These are phyloP conservation scores for Hormaphis cornu DNA, from an alignment of 1,140 invertebrate species.

Conservation along the genomic window DNA sequence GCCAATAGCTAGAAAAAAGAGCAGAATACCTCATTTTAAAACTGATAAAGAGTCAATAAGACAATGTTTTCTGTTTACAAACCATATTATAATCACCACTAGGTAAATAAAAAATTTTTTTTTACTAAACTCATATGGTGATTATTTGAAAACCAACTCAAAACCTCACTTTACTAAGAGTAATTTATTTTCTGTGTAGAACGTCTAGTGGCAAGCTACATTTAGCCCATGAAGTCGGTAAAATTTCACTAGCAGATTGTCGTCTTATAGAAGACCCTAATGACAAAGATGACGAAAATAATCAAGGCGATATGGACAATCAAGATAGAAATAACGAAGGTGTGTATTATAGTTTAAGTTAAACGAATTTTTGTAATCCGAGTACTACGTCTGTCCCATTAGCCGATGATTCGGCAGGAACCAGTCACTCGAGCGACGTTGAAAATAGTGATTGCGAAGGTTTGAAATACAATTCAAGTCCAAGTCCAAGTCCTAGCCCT, in stretches of 20 bases:
- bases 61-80: constrained; percentile 80
- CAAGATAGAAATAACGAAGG: constrained; percentile 51
- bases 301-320: constrained; percentile 7
- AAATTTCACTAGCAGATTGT: constrained; percentile 74
- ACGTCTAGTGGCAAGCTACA: constrained; percentile 69
- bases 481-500: constrained; percentile 23
- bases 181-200: background rate
- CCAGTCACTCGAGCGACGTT: constrained; percentile 12
- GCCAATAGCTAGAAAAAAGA: constrained; percentile 52
- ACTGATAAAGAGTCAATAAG: constrained; percentile 63
- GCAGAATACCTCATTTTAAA: constrained; percentile 44
- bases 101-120: constrained; percentile 43
- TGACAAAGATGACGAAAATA: constrained; percentile 40
- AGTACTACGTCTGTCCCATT: background rate
- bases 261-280: constrained; percentile 71
- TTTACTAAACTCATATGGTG: too few species aligned
- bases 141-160: too few species aligned
- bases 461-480: constrained; percentile 15
- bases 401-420: constrained; percentile 25
- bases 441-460: constrained; percentile 28
- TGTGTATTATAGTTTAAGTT: constrained; percentile 30
- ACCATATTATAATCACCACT: constrained; percentile 74
- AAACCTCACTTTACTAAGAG: background rate
- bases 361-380: background rate
- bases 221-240: constrained; percentile 69